phyloP scores from a whole-genome alignment of 2,888 invertebrate genomes.

The Drosophila emarginata region DNA sequence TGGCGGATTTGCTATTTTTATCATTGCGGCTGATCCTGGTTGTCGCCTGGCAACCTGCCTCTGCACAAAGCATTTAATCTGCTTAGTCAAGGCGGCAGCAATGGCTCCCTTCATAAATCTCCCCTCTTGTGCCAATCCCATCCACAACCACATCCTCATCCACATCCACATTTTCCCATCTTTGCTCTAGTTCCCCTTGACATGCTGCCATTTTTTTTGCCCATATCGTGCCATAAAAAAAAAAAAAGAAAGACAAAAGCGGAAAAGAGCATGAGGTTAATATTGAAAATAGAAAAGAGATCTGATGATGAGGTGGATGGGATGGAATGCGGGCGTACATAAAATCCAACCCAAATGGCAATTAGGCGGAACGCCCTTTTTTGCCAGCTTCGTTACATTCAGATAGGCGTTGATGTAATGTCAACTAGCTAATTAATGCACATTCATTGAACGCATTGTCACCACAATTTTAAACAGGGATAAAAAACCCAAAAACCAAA shows the following conservation, averaged over 20 bases:
- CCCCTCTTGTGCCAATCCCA: conserved; percentile 36
- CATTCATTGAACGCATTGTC: conserved; percentile 11
- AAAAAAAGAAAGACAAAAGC: neutral
- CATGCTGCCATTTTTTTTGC: too few species aligned
- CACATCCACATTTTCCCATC: neutral
- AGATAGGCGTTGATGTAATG: conserved; percentile 4
- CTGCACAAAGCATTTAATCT: conserved; percentile 62
- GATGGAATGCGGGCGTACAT: too few species aligned
- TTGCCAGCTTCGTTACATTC: conserved; percentile 29
- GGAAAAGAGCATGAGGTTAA: conserved; percentile 4
- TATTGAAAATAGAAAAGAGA: conserved; percentile 5
- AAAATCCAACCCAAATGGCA: conserved; percentile 46
- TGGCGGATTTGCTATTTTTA: conserved; percentile 56
- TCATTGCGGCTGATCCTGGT: conserved; percentile 64
- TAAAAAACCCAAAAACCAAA: too few species aligned
- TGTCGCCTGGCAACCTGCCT: conserved; percentile 53
- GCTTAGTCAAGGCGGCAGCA: conserved; percentile 53
- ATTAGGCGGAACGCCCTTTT: conserved; percentile 47
- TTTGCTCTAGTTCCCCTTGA: too few species aligned
- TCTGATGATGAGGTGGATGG: too few species aligned
- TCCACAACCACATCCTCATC: neutral
- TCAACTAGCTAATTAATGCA: conserved; percentile 37
- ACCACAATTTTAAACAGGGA: neutral
- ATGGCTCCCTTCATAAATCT: conserved; percentile 34
- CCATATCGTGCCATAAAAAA: neutral